Conservation (phyloP, 2,888 invertebrate species). For the Escarpia spicata region DNA sequence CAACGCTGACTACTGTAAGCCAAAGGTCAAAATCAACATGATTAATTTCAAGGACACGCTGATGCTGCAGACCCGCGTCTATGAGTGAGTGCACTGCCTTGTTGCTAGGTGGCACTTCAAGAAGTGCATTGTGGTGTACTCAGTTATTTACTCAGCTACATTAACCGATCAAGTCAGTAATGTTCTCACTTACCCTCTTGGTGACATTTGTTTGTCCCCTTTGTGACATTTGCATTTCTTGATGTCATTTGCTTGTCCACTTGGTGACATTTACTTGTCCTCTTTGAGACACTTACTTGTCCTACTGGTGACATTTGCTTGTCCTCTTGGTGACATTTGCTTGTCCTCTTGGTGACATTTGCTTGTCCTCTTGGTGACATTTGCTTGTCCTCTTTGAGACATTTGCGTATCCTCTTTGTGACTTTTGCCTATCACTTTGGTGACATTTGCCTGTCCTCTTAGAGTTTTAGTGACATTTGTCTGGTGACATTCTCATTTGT, state of each 20-base stretch:
- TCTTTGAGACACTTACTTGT: background rate
- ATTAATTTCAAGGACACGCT: slow-evolving; percentile 64
- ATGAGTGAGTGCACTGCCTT: slow-evolving; percentile 56
- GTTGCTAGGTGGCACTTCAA: background rate
- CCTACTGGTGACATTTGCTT: background rate
- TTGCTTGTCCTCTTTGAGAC: background rate
- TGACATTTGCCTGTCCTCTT: background rate
- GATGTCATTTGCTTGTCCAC: background rate
- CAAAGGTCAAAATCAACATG: slow-evolving; percentile 56
- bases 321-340: background rate
- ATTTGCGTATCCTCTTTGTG: background rate
- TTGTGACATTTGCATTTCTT: too few relatives aligned
- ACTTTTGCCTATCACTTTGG: background rate
- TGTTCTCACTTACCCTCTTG: background rate
- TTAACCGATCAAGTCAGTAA: background rate
- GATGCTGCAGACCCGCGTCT: slow-evolving; percentile 64
- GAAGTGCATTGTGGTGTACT: background rate
- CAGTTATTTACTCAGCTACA: background rate
- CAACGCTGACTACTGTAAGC: slow-evolving; percentile 60
- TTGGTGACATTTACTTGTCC: background rate
- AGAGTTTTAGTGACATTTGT: background rate
- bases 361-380: background rate
- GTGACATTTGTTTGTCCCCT: background rate
- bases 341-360: background rate
- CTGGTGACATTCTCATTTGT: background rate